Evolutionary conservation across 2,797 vertebrate species (phyloP), one percentile per base, ranked within the genome.

Genomic region (Lagocephalus sceleratus): DNA sequence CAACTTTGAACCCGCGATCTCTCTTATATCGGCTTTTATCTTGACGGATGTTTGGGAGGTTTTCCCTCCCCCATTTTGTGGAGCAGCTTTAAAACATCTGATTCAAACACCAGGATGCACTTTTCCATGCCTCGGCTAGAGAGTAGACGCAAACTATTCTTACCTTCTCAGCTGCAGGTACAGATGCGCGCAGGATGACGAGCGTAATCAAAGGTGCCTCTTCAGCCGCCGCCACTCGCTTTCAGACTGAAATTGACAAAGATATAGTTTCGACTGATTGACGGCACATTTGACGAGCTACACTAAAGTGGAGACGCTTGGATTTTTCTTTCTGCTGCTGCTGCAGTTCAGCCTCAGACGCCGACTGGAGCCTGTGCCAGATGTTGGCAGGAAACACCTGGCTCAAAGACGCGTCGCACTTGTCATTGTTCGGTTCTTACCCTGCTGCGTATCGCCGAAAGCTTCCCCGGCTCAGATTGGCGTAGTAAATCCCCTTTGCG

Each of bases 401-500:
- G 47, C 46, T 56, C 45, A 51, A 10, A 70, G 17, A 44, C 39
- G 40, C 67, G 22, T 46, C 70, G 54, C 56, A 53, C 14, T 66
- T 57, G 20, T 44, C 51, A 41, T 54, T 48, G 6, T 68, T 55
- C 16, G 54, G 51, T 62, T 64, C 78, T 77, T 75, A 77, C 73
- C 66, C 54, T 49, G 54, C 55, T 61, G 56, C 57, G 61, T 76
- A 40, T 55, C 2, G 59, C 71, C 60, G 70, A 73, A 48, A 75
- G 73, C 62, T 64, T 83, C 75, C 68, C 62, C 71, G 62, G 66
- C 70, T 73, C 69, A 47, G 76, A 82, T 54, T 60, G 78, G 63
- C 66, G 84, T 82, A 84, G 85, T 85, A 77, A 84, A 86, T 82
- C 82, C 83, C 78, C 66, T 81, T 69, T 62, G 74, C 78, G 74